Base-by-base conservation (phyloP, 1,140 invertebrate genomes). In the Drosophila teissieri region DNA sequence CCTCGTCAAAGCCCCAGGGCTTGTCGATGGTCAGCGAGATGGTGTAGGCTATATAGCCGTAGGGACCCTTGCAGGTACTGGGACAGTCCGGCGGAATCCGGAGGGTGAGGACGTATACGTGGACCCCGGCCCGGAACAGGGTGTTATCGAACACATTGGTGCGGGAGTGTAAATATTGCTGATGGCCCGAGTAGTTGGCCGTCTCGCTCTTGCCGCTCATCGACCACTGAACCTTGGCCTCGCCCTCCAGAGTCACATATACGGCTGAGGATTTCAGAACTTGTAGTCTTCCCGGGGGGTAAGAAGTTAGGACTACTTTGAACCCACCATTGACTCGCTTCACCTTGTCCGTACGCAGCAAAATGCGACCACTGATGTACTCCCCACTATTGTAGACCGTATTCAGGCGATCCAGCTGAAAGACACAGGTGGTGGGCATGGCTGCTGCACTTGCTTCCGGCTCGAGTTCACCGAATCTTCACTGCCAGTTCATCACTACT, bases 1-100 rank as follows among this genome's bases (percentile, higher is more conserved):
- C 94, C 76, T 96, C 94, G 92, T 96, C 96, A 79, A 96, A 95
- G 49, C 95, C 95, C 95, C 96, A 96, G 31, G 95, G 95, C 53
- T 96, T 94, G 91, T 96, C 96, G 68, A 97, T 92, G 60, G 88
- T 89, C 56, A 92, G 95, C 82, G 95, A 96, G 11, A 96, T 93
- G 63, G 94, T 95, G 81, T 96, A 96, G 17, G 95, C 92, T 51
- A 96, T 93, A 72, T 94, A 93, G 2, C 96, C 96, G 88, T 94
- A 94, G 48, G 95, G 94, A 2, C 95, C 95, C 88, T 96, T 95
- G 92, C 96, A 96, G 49, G 95, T 96, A 65, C 95, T 94, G 4
- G 95, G 95, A 27, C 95, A 92, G 70, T 93, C 93, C 15, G 91
- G 89, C 8, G 95, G 95, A 56, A 95, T 91, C 27, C 90, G 76